Conservation (phyloP, 2,888 invertebrate genomes). For the Cactoblastis cactorum region DNA sequence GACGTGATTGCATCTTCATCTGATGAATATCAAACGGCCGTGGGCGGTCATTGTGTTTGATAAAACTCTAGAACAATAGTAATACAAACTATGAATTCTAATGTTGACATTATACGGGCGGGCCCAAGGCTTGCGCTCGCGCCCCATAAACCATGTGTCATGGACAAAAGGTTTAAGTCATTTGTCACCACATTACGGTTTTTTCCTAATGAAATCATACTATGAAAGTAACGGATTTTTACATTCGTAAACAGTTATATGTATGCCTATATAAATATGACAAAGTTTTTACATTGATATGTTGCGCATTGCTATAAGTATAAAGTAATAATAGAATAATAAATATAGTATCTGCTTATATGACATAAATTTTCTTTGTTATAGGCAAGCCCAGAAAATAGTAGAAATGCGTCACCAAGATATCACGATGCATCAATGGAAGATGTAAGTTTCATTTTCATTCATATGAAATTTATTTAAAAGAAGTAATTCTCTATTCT, state of each 20-base stretch:
- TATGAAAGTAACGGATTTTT: too few species aligned
- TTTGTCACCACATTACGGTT: neutral
- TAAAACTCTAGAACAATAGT: conserved; percentile 63
- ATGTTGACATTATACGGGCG: conserved; percentile 37
- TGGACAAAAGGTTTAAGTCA: neutral
- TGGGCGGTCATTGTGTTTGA: conserved; percentile 61
- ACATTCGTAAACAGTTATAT: too few species aligned
- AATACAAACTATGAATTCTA: conserved; percentile 57
- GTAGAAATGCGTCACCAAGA: conserved; percentile 72
- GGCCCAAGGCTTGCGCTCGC: conserved; percentile 28
- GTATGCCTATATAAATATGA: too few species aligned
- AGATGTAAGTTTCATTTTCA: conserved; percentile 53
- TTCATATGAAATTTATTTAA: neutral
- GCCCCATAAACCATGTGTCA: conserved; percentile 16
- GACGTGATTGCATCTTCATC: conserved; percentile 51
- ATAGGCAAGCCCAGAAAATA: conserved; percentile 75
- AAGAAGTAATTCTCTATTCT: neutral
- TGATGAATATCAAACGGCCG: conserved; percentile 50
- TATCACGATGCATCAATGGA: conserved; percentile 75
- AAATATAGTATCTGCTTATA: neutral
- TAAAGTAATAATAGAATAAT: too few species aligned
- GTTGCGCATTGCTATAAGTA: too few species aligned
- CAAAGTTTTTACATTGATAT: too few species aligned
- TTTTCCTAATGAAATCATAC: neutral
- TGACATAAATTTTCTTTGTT: conserved; percentile 41